Conservation (phyloP, 92 coral and sea anemone genomes). For the Bergia sp. region DNA sequence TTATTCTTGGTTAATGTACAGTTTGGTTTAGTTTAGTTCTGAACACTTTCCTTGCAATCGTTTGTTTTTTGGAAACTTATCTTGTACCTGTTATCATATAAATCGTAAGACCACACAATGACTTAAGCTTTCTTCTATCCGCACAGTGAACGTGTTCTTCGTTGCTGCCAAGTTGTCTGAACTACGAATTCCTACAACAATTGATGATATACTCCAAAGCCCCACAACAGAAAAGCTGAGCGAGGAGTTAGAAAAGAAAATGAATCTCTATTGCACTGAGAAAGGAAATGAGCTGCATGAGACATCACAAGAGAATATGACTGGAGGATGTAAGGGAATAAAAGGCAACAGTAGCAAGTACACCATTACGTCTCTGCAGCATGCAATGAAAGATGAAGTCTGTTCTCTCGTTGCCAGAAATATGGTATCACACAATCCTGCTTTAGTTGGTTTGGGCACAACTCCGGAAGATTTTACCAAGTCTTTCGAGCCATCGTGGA, state of each 20-base stretch:
- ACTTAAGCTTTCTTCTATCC: too few relatives aligned
- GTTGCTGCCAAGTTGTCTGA: not conserved
- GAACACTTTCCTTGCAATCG: too few relatives aligned
- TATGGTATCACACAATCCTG: not conserved
- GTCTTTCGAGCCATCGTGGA: not conserved
- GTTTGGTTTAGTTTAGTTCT: too few relatives aligned
- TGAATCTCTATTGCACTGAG: not conserved
- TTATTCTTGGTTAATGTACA: too few relatives aligned
- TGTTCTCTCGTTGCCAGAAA: not conserved
- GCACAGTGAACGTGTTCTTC: not conserved
- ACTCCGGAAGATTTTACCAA: not conserved
- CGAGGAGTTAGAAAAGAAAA: not conserved
- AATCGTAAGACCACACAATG: too few relatives aligned
- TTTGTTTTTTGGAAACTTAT: too few relatives aligned
- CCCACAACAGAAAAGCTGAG: not conserved
- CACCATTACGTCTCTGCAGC: not conserved
- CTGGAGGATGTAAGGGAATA: not conserved
- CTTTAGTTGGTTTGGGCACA: not conserved
- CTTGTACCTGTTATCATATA: too few relatives aligned
- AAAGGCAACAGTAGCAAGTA: not conserved
- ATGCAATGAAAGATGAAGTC: not conserved
- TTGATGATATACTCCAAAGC: not conserved
- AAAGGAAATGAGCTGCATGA: not conserved
- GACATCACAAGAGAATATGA: not conserved
- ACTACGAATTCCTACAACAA: not conserved